phyloP scores from a whole-genome alignment of 2,113 vertebrate species.

The Pomatostomus ruficeps region DNA sequence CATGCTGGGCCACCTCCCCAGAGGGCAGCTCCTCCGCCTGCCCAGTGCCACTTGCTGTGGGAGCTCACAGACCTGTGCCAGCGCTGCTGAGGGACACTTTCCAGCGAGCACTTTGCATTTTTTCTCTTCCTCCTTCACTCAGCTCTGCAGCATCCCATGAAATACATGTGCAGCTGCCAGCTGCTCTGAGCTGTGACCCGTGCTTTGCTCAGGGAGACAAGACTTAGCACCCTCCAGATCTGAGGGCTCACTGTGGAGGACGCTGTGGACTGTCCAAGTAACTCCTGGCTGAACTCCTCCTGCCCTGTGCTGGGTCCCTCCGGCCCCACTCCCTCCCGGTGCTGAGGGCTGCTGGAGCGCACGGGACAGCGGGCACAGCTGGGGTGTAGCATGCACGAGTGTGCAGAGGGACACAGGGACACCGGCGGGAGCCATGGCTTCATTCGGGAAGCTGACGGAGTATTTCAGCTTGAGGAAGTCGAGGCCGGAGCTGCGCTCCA shows the following conservation, averaged over 20 bases:
- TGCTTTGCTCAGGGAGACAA: not conserved
- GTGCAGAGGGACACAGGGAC: not conserved
- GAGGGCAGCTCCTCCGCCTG: not conserved
- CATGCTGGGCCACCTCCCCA: not conserved
- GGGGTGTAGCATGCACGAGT: not conserved
- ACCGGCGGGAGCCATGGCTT: constrained; percentile 73
- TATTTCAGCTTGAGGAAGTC: constrained; percentile 89
- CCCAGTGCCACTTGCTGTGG: fast-evolving
- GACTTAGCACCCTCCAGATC: not conserved
- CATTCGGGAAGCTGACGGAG: constrained; percentile 90
- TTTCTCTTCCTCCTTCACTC: not conserved
- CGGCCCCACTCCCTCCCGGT: not conserved
- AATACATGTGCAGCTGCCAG: not conserved
- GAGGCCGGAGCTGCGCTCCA: constrained; percentile 81
- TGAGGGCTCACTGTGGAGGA: not conserved
- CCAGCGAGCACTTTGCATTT: not conserved
- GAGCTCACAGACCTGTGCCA: not conserved
- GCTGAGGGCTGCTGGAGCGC: not conserved
- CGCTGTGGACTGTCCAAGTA: not conserved
- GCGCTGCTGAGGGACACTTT: not conserved
- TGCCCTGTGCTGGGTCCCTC: not conserved
- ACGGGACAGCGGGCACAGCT: not conserved
- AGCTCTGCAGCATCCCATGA: not conserved
- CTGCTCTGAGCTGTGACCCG: not conserved
- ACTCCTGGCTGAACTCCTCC: not conserved